Evolutionary conservation across 2,797 vertebrate species (phyloP), one percentile per base, ranked within the genome.

Genomic region (Erpetoichthys calabaricus): DNA sequence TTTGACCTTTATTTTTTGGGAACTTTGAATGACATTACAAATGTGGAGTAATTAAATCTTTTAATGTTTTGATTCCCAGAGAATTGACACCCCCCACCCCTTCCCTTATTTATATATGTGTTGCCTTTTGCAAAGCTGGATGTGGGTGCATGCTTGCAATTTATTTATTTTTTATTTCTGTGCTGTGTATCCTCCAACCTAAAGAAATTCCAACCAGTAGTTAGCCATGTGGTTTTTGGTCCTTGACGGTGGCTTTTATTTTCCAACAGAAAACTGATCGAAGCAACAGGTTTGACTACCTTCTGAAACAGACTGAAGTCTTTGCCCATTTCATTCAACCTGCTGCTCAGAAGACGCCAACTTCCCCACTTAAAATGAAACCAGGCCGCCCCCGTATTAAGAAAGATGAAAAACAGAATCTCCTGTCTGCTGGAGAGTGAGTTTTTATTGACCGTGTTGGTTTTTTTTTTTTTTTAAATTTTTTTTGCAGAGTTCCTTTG

Each of bases 311-410:
- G 78, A 99, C 96, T 7, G 96, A 99, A 72, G 65, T 99, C 70
- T 99, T 99, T 78, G 96, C 96, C 70, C 96, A 99, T 75, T 99
- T 99, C 75, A 96, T 98, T 71, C 95, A 99, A 71, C 96, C 96
- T 53, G 94, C 96, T 47, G 93, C 94, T 61, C 96, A 99, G 76
- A 99, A 99, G 74, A 97, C 94, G 47, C 96, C 96, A 47, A 98
- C 94, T n/a, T 99, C 96, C 53, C 96, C 96, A 44, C 76, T 99
- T 68, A 99, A 98, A 82, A 98, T 99, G 94, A 99, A 98, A 65
- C 96, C 96, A 2, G 96, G 96, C 4, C 92, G 96, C 5, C 95
- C 95, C 58, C 89, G 95, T 62, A 80, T 97, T 66, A 98, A 98
- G 76, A 96, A 92, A 63, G 96, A 98, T 10, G 96, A 98, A 75